phyloP scores from a whole-genome alignment of 2,113 vertebrate species.

The Danionella cerebrum region DNA sequence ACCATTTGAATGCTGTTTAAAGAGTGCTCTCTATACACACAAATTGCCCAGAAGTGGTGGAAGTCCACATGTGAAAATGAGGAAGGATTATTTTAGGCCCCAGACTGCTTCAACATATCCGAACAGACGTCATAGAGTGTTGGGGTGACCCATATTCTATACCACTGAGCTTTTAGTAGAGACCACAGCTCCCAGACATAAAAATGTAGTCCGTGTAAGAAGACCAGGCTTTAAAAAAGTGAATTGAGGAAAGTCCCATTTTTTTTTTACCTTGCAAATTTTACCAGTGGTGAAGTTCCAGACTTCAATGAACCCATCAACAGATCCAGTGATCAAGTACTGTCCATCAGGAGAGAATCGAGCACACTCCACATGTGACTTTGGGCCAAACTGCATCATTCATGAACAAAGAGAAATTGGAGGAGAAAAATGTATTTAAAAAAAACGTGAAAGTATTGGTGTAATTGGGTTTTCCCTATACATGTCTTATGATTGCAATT shows the following conservation, averaged over 20 bases:
- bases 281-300: constrained; percentile 99
- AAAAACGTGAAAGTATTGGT: not conserved
- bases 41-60: not conserved
- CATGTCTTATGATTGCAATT: not conserved
- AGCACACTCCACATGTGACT: constrained; percentile 95
- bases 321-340: constrained; percentile 93
- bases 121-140: constrained; percentile 2
- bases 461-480: not conserved
- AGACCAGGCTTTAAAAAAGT: too few relatives aligned
- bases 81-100: constrained; percentile 16
- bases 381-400: constrained; percentile 84
- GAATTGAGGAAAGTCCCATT: too few relatives aligned
- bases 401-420: not conserved
- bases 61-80: not conserved
- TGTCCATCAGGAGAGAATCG: constrained; percentile 96
- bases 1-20: too few relatives aligned
- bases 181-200: not conserved
- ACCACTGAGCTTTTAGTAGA: not conserved
- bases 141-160: constrained; percentile 28
- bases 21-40: not conserved
- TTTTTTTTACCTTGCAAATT: constrained; percentile 97
- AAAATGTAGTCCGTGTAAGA: not conserved
- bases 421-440: not conserved
- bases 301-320: constrained; percentile 97
- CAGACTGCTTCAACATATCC: not conserved